phyloP scores from a whole-genome alignment of 2,888 invertebrate species.

The Thysanoteuthis rhombus region DNA sequence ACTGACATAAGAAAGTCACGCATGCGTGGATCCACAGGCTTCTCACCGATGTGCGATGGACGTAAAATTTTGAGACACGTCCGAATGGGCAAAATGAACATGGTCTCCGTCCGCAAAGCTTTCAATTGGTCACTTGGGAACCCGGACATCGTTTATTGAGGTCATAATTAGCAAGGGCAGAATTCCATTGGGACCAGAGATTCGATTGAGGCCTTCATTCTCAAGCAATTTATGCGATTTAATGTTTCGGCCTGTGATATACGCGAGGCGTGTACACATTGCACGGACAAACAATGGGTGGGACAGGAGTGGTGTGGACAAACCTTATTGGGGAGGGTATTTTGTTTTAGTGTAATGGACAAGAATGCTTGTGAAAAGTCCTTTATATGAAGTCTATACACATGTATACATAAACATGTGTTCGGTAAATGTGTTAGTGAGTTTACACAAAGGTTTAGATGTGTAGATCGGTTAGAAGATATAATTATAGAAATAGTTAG shows the following conservation, averaged over 20 bases:
- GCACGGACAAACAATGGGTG: background rate
- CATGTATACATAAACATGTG: background rate
- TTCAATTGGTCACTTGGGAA: background rate
- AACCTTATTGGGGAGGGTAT: too few species aligned
- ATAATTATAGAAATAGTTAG: background rate
- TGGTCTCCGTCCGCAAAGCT: background rate
- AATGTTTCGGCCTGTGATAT: background rate
- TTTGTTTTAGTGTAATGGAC: background rate
- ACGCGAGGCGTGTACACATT: background rate
- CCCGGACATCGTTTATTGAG: background rate
- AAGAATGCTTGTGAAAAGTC: background rate
- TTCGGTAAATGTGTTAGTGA: background rate
- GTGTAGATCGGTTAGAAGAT: background rate
- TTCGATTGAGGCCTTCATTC: background rate
- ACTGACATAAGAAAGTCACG: background rate
- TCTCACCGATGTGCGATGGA: background rate
- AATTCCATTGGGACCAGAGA: background rate
- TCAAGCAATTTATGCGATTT: background rate
- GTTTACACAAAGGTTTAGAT: background rate
- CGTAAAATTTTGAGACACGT: background rate
- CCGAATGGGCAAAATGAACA: background rate
- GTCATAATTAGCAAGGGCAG: background rate
- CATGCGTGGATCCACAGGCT: background rate
- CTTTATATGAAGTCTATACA: background rate
- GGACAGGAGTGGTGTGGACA: too few species aligned